These are phyloP conservation scores for Acropternis orthonyx DNA, from an alignment of 2,797 vertebrate genomes.

Conservation along the genomic window DNA sequence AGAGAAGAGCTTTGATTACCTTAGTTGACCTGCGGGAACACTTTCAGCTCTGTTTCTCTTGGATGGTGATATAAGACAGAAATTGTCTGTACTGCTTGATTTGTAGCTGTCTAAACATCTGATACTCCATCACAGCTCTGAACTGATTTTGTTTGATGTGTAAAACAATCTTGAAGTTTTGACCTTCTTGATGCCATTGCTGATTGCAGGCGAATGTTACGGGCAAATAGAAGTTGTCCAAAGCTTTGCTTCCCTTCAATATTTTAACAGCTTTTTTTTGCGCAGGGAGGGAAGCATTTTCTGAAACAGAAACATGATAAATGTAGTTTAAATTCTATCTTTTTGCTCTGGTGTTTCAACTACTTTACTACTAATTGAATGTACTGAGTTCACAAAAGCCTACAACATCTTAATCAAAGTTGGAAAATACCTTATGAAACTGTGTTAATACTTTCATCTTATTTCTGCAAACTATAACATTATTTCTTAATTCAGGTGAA, in stretches of 20 bases:
- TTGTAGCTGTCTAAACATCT: slow-evolving; percentile 61
- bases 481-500: not conserved
- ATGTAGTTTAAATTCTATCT: not conserved
- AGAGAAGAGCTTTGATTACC: slow-evolving; percentile 75
- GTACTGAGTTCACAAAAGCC: not conserved
- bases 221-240: slow-evolving; percentile 39
- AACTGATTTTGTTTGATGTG: slow-evolving; percentile 74
- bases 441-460: not conserved
- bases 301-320: slow-evolving; percentile 24
- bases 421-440: not conserved
- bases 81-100: slow-evolving; percentile 71
- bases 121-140: slow-evolving; percentile 64
- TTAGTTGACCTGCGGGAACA: slow-evolving; percentile 68
- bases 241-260: slow-evolving; percentile 9
- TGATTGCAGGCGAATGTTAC: slow-evolving; percentile 38
- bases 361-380: not conserved
- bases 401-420: not conserved
- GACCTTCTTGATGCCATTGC: slow-evolving; percentile 58
- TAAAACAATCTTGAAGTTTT: slow-evolving; percentile 55
- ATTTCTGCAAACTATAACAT: not conserved
- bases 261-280: slow-evolving; percentile 41
- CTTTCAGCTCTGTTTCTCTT: slow-evolving; percentile 72
- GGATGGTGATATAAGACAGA: slow-evolving; percentile 54
- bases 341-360: not conserved
- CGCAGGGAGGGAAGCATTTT: slow-evolving; percentile 1